phyloP scores from a whole-genome alignment of 2,113 vertebrate genomes.

The Spea multiplicata region DNA sequence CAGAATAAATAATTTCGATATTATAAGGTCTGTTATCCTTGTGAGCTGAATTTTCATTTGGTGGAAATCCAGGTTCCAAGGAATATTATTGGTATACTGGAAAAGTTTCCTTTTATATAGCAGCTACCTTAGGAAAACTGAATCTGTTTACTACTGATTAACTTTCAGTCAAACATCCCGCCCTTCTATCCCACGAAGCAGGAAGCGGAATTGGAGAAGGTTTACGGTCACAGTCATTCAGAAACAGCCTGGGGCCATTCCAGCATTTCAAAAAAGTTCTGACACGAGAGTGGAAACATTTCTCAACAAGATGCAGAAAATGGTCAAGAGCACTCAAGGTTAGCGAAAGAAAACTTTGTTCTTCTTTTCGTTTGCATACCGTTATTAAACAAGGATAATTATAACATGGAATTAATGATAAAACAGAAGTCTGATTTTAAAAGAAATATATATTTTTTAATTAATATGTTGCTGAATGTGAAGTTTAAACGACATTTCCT shows the following conservation, averaged over 20 bases:
- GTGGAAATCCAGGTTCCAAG: conserved; percentile 32
- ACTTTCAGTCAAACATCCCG: conserved; percentile 55
- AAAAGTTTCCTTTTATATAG: conserved; percentile 45
- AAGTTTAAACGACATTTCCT: too few species aligned
- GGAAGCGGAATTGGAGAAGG: conserved; percentile 65
- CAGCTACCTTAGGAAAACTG: conserved; percentile 38
- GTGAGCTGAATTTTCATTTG: background rate
- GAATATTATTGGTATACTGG: conserved; percentile 45
- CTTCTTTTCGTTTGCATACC: conserved; percentile 34
- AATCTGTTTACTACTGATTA: conserved; percentile 56
- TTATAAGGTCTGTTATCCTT: background rate
- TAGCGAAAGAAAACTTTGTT: conserved; percentile 50
- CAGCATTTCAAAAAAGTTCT: conserved; percentile 52
- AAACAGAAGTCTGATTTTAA: background rate
- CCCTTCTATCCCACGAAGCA: conserved; percentile 65
- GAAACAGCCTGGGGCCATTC: conserved; percentile 55
- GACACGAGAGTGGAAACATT: conserved; percentile 60
- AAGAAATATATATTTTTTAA: too few species aligned
- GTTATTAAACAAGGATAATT: background rate
- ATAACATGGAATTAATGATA: background rate
- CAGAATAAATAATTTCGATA: background rate
- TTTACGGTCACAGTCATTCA: conserved; percentile 57
- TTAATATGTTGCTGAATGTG: too few species aligned
- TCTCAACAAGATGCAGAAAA: conserved; percentile 66
- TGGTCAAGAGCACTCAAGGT: conserved; percentile 62